Conservation (phyloP, 2,113 vertebrate species). For the Strigops habroptila region DNA sequence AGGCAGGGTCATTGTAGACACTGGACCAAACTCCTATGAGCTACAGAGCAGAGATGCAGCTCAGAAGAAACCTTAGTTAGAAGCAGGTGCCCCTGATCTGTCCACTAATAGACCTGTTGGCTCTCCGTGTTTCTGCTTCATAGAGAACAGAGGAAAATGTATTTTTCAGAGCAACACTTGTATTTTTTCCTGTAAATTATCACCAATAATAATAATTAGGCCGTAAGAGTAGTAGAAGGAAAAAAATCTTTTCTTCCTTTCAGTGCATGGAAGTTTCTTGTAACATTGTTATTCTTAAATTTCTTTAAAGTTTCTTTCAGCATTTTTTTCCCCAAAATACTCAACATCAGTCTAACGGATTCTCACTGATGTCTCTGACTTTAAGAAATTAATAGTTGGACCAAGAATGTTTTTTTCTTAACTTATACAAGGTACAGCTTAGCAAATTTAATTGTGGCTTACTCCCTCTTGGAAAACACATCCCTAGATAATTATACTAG, state of each 20-base stretch:
- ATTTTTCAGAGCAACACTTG: neutral
- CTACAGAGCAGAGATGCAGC: neutral
- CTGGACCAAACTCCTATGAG: rapidly evolving
- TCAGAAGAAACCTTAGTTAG: neutral
- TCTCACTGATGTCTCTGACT: neutral
- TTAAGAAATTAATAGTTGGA: neutral
- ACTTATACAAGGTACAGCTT: neutral
- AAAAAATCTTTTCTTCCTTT: neutral
- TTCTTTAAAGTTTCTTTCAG: neutral
- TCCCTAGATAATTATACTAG: neutral
- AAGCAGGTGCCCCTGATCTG: neutral
- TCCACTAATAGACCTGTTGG: neutral
- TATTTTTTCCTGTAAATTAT: neutral
- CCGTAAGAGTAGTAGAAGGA: neutral
- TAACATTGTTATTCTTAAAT: neutral
- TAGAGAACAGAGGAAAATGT: rapidly evolving
- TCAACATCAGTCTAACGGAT: neutral
- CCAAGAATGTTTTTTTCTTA: neutral
- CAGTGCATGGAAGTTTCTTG: neutral
- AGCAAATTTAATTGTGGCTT: neutral
- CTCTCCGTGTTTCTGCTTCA: neutral
- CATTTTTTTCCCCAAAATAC: neutral
- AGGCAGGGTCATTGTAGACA: rapidly evolving
- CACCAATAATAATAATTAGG: neutral
- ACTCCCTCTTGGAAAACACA: neutral